Conservation (phyloP, 2,888 invertebrate genomes). For the Drosophila setosimentum region DNA sequence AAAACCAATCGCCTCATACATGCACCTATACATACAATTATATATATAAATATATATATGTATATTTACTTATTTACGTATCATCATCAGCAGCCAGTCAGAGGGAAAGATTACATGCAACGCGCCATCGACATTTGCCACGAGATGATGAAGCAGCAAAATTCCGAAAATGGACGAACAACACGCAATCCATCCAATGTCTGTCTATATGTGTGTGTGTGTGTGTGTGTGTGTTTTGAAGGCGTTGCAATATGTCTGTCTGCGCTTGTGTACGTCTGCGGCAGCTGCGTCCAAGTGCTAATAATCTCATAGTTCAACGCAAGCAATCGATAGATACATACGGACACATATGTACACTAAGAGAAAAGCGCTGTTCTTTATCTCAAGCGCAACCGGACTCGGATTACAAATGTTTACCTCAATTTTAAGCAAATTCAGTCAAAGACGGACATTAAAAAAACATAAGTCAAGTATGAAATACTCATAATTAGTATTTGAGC, state of each 20-base stretch:
- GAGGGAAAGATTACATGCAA: conserved; percentile 63
- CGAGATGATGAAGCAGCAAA: conserved; percentile 81
- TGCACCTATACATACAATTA: not conserved
- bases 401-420: not conserved
- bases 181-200: conserved; percentile 69
- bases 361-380: not conserved
- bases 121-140: conserved; percentile 50
- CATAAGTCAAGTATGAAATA: not conserved
- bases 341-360: conserved; percentile 2
- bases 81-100: conserved; percentile 56
- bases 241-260: conserved; percentile 55
- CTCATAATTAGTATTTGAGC: not conserved
- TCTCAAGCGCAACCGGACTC: not conserved
- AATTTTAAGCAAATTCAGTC: not conserved
- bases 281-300: conserved; percentile 83
- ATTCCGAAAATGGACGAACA: conserved; percentile 74
- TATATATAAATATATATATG: conserved; percentile 32
- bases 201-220: not conserved
- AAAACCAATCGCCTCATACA: conserved; percentile 61
- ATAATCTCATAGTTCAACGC: conserved; percentile 80
- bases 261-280: conserved; percentile 37
- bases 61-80: conserved; percentile 43
- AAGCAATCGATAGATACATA: conserved; percentile 69
- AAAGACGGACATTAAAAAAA: not conserved
- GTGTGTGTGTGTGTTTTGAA: conserved; percentile 24